A percentile compares a stretch with the other conserved stretches of the same genome.
Evolutionary conservation across 2,797 vertebrate genomes (phyloP).

Genomic region (Lagocephalus sceleratus): DNA sequence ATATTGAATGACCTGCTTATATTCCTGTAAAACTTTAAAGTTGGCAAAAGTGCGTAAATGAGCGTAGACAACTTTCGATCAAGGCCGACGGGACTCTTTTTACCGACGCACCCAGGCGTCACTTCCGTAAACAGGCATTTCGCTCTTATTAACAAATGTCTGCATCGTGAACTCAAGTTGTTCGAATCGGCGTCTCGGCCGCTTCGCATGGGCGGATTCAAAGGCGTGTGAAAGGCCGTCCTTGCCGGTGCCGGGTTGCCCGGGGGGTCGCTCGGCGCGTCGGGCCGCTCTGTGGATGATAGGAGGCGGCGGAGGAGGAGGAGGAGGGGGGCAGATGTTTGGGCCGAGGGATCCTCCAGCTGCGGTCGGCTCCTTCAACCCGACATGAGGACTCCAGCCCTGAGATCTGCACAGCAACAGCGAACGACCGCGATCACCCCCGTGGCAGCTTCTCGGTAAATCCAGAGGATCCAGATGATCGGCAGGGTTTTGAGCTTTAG

Average conservation of each 20-base stretch:
- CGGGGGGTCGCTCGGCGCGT: conserved; percentile 23
- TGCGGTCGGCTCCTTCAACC: conserved; percentile 18
- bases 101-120: conserved; percentile 18
- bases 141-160: background rate
- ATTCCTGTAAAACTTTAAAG: no score
- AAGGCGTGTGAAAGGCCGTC: background rate
- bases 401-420: conserved; percentile 1
- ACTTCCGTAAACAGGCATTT: conserved; percentile 42
- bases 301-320: no score
- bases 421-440: conserved; percentile 5
- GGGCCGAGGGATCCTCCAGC: conserved; percentile 26
- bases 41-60: no score
- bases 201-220: no score
- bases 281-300: conserved; percentile 22
- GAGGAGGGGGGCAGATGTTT: conserved; percentile 36
- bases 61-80: background rate
- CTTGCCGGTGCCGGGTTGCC: conserved; percentile 2
- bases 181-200: no score
- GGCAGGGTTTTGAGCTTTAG: conserved; percentile 22
- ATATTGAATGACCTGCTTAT: no score
- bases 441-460: conserved; percentile 36
- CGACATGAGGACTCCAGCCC: conserved; percentile 4
- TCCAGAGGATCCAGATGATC: conserved; percentile 12
- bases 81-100: background rate
- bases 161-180: background rate